Evolutionary conservation across 2,797 vertebrate genomes (phyloP), one percentile per base, ranked within the genome.

Genomic region (Pygocentrus nattereri): DNA sequence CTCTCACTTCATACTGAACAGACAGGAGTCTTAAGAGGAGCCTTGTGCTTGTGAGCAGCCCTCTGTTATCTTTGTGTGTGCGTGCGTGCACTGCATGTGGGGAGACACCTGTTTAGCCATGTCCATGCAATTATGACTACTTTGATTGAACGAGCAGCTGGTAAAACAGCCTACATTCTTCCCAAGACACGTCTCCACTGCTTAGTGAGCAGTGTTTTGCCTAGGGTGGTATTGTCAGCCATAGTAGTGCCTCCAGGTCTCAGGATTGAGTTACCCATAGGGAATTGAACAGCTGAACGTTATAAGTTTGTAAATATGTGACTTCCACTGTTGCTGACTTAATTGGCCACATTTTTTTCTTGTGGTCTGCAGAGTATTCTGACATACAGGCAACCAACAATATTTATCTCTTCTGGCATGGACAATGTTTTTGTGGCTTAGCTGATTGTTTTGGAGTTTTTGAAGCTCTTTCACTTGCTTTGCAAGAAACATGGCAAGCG

Each of bases 31-130:
- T 5, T 19, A 65, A 15, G 47, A 65, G 49, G 70, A 74, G 5
- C 52, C 6, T 47, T 23, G 56, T 31, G 12, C 61, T 49, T 25
- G 11, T 62, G 15, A 49, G 54, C 30, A 54, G 47, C 23, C 27
- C 34, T 72, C 38, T 38, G 25, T 75, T 74, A 72, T 59, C 64
- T 71, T 31, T 6, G 30, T 27, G 21, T 23, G 18, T 61, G 75
- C 78, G 13, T 69, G 34, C 77, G 50, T 38, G 21, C 11, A 67
- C 58, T 50, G 73, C 67, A 15, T 76, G 52, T 65, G 52, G 62
- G 58, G n/a, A 6, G 16, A 52, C 87, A 88, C 74, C 88, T 88
- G 88, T 87, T 82, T n/a, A 44, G 19, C 49, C 34, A 30, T 72
- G 78, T 84, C 79, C 41, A 65, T 56, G 70, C 62, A 30, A 79